phyloP scores from a whole-genome alignment of 2,797 vertebrate genomes.

The Chiroxiphia lanceolata region DNA sequence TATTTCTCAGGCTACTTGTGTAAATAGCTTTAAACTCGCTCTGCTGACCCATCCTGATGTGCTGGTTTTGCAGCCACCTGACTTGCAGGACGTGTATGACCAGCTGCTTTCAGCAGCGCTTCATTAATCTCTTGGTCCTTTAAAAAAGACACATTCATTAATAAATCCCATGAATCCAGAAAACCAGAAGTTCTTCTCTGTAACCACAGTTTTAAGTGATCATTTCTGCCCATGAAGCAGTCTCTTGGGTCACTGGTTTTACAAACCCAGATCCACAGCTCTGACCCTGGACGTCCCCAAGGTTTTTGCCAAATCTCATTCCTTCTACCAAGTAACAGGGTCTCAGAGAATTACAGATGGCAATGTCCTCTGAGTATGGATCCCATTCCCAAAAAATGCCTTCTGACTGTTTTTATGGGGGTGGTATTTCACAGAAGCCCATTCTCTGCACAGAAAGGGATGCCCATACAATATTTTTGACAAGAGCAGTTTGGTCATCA shows the following conservation, averaged over 20 bases:
- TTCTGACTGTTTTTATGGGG: not conserved
- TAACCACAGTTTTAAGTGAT: not conserved
- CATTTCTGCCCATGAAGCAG: not conserved
- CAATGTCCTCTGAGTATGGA: not conserved
- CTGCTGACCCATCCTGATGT: not conserved
- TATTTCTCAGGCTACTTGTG: not conserved
- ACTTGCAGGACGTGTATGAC: not conserved
- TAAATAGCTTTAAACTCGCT: not conserved
- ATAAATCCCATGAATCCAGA: not conserved
- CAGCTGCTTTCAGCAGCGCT: not conserved
- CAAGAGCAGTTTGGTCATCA: not conserved
- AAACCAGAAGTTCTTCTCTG: not conserved
- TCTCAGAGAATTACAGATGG: not conserved
- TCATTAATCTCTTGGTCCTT: not conserved
- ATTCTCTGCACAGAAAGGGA: not conserved
- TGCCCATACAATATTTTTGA: not conserved
- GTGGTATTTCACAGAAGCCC: not conserved
- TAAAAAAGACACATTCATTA: fast-evolving
- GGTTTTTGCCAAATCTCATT: not conserved
- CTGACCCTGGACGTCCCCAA: not conserved
- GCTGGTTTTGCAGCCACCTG: not conserved
- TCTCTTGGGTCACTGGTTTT: not conserved
- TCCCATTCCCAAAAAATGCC: not conserved
- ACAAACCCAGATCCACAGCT: not conserved
- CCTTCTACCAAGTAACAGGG: not conserved